These are phyloP conservation scores for Alosa alosa DNA, from an alignment of 2,113 vertebrate species.

Conservation along the genomic window DNA sequence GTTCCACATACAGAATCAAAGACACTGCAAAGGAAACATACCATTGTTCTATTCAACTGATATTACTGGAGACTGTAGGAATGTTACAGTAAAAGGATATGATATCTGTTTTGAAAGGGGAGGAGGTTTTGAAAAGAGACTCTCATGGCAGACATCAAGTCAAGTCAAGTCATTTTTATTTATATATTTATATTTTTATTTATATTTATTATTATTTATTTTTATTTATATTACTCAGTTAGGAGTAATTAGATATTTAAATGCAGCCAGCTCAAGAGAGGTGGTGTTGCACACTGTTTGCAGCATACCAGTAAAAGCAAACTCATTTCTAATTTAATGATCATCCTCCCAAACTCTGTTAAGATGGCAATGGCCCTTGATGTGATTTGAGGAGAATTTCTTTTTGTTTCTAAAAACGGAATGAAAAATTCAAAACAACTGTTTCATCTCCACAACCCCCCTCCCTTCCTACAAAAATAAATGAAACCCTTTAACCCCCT, in stretches of 20 bases:
- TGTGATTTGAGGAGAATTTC: neutral
- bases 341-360: neutral
- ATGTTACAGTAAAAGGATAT: too few species aligned
- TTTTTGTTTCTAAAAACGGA: neutral
- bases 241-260: slow-evolving; percentile 1
- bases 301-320: neutral
- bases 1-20: too few species aligned
- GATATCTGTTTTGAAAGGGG: slow-evolving; percentile 39
- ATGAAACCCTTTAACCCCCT: neutral
- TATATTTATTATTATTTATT: too few species aligned
- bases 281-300: neutral
- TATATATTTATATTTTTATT: too few species aligned
- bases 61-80: too few species aligned
- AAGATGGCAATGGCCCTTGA: neutral
- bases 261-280: neutral
- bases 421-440: neutral
- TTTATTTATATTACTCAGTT: too few species aligned
- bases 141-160: slow-evolving; percentile 27
- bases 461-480: neutral
- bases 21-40: too few species aligned
- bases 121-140: slow-evolving; percentile 37
- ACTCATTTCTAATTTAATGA: neutral
- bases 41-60: too few species aligned
- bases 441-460: neutral
- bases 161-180: too few species aligned